Evolutionary conservation across 2,113 vertebrate species (phyloP).

Genomic region (Sturnus vulgaris): DNA sequence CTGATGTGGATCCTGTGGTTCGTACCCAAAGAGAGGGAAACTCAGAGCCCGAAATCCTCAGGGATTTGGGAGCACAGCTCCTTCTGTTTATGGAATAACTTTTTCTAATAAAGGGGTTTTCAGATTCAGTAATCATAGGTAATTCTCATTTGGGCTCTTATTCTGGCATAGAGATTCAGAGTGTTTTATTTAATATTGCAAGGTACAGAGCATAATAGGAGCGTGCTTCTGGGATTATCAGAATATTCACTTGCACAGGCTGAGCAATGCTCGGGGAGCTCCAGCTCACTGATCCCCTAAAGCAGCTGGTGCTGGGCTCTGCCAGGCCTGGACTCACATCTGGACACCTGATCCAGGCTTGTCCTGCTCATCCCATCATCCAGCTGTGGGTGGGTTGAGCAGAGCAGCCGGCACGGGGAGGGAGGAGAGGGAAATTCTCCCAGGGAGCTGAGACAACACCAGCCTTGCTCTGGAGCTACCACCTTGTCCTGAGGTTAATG

Average conservation of each 20-base stretch:
- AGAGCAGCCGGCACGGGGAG: not conserved
- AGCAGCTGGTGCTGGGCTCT: not conserved
- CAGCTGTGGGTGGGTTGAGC: accelerated
- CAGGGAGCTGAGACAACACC: accelerated
- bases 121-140: no score
- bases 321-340: not conserved
- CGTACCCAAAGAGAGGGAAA: not conserved
- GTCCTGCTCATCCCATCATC: not conserved
- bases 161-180: no score
- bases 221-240: no score
- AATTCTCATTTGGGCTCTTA: no score
- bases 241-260: not conserved
- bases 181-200: no score
- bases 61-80: not conserved
- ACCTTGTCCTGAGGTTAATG: not conserved
- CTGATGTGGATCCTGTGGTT: not conserved
- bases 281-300: accelerated
- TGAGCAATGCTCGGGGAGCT: accelerated
- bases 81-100: no score
- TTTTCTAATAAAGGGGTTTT: no score
- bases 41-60: accelerated
- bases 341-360: not conserved
- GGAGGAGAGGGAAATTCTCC: not conserved
- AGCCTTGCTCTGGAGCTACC: not conserved
- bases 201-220: no score